Evolutionary conservation across 64 coral and sea anemone species (phyloP), one percentile per base, ranked within the genome.

Genomic region (Stichodactyla mertensii): DNA sequence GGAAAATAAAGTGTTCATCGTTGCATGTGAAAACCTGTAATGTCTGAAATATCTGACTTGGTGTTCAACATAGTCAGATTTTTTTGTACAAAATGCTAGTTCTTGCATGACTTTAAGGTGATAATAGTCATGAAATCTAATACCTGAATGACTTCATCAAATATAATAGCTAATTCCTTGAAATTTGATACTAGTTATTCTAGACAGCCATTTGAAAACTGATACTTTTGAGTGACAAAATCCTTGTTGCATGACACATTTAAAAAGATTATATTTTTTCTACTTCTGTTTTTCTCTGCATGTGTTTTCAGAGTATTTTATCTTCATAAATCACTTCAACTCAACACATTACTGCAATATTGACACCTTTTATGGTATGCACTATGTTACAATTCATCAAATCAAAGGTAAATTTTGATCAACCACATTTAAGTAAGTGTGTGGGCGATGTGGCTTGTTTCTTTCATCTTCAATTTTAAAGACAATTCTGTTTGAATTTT

Each of bases 121-220:
- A 81, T 81, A 81, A 81, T 81, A 53, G 53, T 81, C 16, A 55
- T 81, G 78, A 81, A 81, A 81, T 52, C 6, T 15, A 22, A 81
- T 54, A 81, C 20, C 15, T 18, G 6, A 22, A 55, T 81, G 78
- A 81, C 78, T 54, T 81, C 78, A 81, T 81, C 51, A 22, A 81
- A 81, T 20, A 81, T 55, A 16, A 81, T 81, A 81, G 16, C 78
- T 81, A 28, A 81, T 81, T 81, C 10, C 9, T 52, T 20, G 78
- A 53, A 53, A 81, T 16, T 81, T 52, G 52, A 81, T 55, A 81
- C 52, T 7, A 20, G 78, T 74, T 74, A 74, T 74, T 74, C 27
- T n/a, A 74, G 23, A 74, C 23, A 3, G 1, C 26, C 10, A 66
- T 74, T 74, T 74, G 7, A 22, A 69, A 69, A 5, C 5, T 69